These are phyloP conservation scores for Camponotus vicinus DNA, from an alignment of 1,140 invertebrate genomes.

Conservation along the genomic window DNA sequence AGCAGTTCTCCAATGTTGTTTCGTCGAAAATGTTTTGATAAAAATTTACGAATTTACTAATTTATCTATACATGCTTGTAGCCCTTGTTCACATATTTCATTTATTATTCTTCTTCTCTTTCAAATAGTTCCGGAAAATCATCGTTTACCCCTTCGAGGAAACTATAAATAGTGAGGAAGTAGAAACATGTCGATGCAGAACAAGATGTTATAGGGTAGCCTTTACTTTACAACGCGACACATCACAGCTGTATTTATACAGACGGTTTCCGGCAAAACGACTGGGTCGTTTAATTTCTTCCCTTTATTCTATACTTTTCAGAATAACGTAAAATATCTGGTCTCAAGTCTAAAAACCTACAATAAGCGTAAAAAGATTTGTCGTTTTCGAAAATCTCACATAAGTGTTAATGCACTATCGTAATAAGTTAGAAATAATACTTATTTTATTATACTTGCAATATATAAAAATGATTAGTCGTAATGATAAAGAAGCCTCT, in stretches of 20 bases:
- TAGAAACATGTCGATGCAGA: slow-evolving; percentile 57
- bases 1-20: slow-evolving; percentile 33
- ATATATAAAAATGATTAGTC: not conserved
- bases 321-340: slow-evolving; percentile 31
- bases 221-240: slow-evolving; percentile 56
- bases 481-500: not conserved
- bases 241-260: slow-evolving; percentile 73
- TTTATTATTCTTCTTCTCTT: not conserved
- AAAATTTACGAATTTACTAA: not conserved
- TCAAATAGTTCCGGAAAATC: not conserved
- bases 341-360: not conserved
- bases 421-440: not conserved
- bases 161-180: slow-evolving; percentile 61
- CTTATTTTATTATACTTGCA: not conserved
- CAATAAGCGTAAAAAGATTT: slow-evolving; percentile 22
- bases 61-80: too few relatives aligned
- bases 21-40: slow-evolving; percentile 4
- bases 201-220: slow-evolving; percentile 60
- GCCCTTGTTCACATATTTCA: not conserved
- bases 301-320: slow-evolving; percentile 55
- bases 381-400: not conserved
- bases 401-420: not conserved
- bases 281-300: slow-evolving; percentile 66
- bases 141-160: slow-evolving; percentile 46
- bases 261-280: slow-evolving; percentile 68